Conservation (phyloP, 2,797 vertebrate genomes). For the Sylvilagus floridanus region DNA sequence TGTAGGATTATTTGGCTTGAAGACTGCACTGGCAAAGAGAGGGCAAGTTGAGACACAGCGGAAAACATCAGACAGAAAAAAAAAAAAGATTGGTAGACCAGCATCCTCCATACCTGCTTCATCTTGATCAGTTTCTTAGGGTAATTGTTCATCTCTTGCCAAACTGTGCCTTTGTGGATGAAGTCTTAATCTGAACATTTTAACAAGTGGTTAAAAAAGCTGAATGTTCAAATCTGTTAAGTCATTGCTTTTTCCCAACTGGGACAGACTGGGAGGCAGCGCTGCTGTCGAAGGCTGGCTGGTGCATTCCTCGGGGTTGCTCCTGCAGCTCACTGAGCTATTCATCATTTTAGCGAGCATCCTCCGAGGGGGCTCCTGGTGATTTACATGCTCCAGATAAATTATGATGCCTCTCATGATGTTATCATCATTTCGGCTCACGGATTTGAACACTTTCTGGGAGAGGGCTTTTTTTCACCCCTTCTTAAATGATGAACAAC, state of each 20-base stretch:
- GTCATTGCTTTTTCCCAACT: slow-evolving; percentile 65
- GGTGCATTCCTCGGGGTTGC: slow-evolving; percentile 74
- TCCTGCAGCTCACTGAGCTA: slow-evolving; percentile 65
- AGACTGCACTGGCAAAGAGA: background rate
- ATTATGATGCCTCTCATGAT: slow-evolving; percentile 83
- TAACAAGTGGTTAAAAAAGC: slow-evolving; percentile 67
- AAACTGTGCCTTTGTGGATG: background rate
- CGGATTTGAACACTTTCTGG: slow-evolving; percentile 75
- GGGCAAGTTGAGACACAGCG: background rate
- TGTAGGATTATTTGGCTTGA: background rate
- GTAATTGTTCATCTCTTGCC: background rate
- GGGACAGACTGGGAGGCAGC: slow-evolving; percentile 66
- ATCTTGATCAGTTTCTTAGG: background rate
- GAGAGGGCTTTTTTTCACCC: slow-evolving; percentile 75
- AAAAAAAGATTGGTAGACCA: background rate
- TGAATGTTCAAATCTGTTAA: slow-evolving; percentile 73
- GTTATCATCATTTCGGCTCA: slow-evolving; percentile 82
- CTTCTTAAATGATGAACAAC: slow-evolving; percentile 85
- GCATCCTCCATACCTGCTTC: background rate
- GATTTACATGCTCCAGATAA: slow-evolving; percentile 85
- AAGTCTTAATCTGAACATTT: slow-evolving; percentile 57
- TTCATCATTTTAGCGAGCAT: slow-evolving; percentile 79
- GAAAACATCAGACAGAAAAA: background rate
- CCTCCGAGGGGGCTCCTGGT: slow-evolving; percentile 67
- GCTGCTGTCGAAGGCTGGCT: slow-evolving; percentile 62